Percentiles rank a stretch among this genome's conserved stretches.
Conservation (phyloP, 2,797 vertebrate species). For the Pangasius djambal region DNA sequence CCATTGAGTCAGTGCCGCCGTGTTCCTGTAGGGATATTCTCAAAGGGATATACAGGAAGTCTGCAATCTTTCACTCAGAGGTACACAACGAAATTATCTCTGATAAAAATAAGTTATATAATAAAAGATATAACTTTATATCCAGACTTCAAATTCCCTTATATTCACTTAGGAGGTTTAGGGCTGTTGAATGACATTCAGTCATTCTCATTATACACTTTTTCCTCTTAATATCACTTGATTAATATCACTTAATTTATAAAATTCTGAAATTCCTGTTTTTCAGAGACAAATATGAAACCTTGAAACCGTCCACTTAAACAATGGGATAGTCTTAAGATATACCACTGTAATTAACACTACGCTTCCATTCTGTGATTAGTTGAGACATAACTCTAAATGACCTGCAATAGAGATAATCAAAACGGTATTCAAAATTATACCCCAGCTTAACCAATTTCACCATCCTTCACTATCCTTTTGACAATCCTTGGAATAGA, state of each 20-base stretch:
- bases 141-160: neutral
- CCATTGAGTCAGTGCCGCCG: conserved; percentile 44
- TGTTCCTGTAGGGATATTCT: conserved; percentile 50
- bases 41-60: conserved; percentile 49
- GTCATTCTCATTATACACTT: neutral
- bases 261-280: neutral
- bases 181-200: neutral
- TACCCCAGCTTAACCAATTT: neutral
- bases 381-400: neutral
- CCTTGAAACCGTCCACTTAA: neutral
- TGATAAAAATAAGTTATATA: neutral
- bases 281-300: neutral
- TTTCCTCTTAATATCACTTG: neutral
- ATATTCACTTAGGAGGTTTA: neutral
- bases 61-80: conserved; percentile 31
- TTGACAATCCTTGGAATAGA: neutral
- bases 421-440: neutral
- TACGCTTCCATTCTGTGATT: neutral
- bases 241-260: neutral
- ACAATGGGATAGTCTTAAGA: neutral
- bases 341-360: neutral
- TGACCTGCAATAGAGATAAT: neutral
- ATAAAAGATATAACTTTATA: too few species aligned
- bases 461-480: neutral
- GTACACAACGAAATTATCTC: conserved; percentile 1